Percentiles rank a stretch among this genome's conserved stretches.
Evolutionary conservation across 2,888 invertebrate genomes (phyloP).

Genomic region (Andrena camellia): DNA sequence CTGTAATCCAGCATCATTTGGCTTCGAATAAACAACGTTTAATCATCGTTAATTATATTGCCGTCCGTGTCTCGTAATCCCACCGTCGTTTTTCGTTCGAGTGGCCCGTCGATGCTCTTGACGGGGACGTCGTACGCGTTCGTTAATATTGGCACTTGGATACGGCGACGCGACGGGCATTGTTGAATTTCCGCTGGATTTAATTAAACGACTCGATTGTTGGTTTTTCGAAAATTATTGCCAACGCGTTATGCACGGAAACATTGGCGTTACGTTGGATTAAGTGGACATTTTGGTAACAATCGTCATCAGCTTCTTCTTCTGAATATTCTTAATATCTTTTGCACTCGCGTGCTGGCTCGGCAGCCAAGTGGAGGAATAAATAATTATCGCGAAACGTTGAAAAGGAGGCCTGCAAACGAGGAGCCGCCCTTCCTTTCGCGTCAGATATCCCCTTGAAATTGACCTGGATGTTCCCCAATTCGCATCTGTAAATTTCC

Average conservation of each 20-base stretch:
- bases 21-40: constrained; percentile 4
- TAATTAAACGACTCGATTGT: neutral
- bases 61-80: neutral
- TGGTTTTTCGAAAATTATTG: too few species aligned
- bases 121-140: too few species aligned
- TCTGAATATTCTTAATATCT: neutral
- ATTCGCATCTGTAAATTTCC: constrained; percentile 28
- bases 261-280: too few species aligned
- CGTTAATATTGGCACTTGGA: neutral
- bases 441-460: neutral
- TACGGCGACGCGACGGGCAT: neutral
- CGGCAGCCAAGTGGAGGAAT: constrained; percentile 16
- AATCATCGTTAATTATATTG: constrained; percentile 24
- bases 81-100: neutral
- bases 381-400: constrained; percentile 8
- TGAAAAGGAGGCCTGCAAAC: neutral
- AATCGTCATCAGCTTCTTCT: too few species aligned
- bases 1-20: constrained; percentile 10
- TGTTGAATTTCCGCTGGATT: neutral
- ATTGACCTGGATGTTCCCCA: constrained; percentile 10
- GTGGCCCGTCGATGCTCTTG: neutral
- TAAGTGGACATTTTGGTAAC: too few species aligned
- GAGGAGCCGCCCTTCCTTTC: neutral
- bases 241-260: too few species aligned
- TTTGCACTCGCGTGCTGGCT: neutral